phyloP scores from a whole-genome alignment of 2,113 vertebrate genomes.

The Odontophorus gujanensis region DNA sequence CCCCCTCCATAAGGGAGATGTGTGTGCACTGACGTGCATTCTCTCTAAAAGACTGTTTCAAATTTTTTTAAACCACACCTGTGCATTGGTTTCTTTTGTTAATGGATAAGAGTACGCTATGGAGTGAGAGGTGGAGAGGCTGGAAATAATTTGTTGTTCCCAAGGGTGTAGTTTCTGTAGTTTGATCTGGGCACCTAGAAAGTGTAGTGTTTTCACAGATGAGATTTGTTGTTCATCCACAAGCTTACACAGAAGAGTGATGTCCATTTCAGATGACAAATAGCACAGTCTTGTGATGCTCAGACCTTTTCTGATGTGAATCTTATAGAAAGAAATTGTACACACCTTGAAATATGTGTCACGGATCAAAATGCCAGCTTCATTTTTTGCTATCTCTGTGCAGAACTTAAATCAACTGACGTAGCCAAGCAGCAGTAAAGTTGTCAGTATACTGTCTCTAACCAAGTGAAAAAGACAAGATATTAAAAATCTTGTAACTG shows the following conservation, averaged over 20 bases:
- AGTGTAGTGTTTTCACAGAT: background rate
- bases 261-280: background rate
- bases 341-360: background rate
- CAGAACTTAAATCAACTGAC: background rate
- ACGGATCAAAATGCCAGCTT: background rate
- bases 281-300: background rate
- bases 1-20: background rate
- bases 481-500: background rate
- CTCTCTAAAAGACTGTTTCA: background rate
- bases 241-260: background rate
- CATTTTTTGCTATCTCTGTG: background rate
- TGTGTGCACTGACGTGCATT: conserved; percentile 30
- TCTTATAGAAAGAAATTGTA: background rate
- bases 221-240: background rate
- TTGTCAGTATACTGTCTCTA: background rate
- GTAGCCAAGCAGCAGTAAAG: background rate
- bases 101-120: background rate
- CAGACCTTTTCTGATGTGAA: background rate
- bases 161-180: background rate
- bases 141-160: background rate
- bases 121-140: background rate
- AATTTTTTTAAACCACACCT: conserved; percentile 1
- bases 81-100: background rate
- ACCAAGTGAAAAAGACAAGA: background rate
- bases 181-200: background rate